These are phyloP conservation scores for Lepisosteus osseus DNA, from an alignment of 2,113 vertebrate genomes.

Conservation along the genomic window DNA sequence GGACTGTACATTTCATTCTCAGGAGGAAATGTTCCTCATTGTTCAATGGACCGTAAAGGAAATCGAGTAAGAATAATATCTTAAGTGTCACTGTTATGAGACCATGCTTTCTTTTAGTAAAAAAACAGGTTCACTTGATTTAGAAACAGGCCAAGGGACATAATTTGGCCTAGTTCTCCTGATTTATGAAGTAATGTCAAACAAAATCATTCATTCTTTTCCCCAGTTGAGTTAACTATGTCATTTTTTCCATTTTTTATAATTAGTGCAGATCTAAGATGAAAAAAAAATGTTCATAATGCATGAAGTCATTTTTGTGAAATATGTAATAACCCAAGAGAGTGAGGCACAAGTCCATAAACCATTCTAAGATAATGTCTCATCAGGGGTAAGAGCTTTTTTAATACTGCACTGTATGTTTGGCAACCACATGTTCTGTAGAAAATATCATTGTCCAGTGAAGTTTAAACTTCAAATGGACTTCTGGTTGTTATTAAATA, in stretches of 20 bases:
- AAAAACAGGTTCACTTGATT: conserved; percentile 29
- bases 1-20: conserved; percentile 19
- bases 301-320: conserved; percentile 10
- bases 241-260: conserved; percentile 21
- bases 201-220: conserved; percentile 35
- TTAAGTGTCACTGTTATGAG: conserved; percentile 24
- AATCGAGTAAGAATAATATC: conserved; percentile 34
- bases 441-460: no score
- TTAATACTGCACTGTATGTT: no score
- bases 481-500: no score
- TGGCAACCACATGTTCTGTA: no score
- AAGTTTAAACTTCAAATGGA: no score
- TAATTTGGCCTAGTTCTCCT: conserved; percentile 41
- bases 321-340: conserved; percentile 36
- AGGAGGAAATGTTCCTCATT: conserved; percentile 15
- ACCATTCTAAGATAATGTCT: conserved; percentile 26
- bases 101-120: conserved; percentile 39
- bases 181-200: conserved; percentile 47
- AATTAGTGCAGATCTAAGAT: conserved; percentile 33
- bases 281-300: conserved; percentile 14
- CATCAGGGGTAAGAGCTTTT: conserved; percentile 26
- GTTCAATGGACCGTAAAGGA: conserved; percentile 23
- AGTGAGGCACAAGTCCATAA: conserved; percentile 17
- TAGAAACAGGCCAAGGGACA: conserved; percentile 34
- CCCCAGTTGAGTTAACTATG: conserved; percentile 31